A percentile compares a stretch with the other conserved stretches of the same genome.
These are phyloP conservation scores for Macrotus californicus DNA, from an alignment of 2,113 vertebrate species.

Conservation along the genomic window DNA sequence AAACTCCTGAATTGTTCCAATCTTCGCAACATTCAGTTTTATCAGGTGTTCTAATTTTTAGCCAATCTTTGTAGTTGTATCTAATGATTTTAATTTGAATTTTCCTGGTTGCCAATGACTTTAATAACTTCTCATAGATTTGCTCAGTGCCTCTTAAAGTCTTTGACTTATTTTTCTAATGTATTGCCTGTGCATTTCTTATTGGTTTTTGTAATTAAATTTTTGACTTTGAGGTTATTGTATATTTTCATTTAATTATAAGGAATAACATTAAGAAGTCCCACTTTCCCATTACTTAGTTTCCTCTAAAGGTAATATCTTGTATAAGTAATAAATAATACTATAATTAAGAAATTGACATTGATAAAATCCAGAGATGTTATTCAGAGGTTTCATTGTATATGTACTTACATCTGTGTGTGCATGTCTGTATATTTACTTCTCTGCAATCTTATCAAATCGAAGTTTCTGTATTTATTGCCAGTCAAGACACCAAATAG, in stretches of 20 bases:
- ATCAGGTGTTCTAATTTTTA: conserved; percentile 5
- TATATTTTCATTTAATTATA: neutral
- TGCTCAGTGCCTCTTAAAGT: neutral
- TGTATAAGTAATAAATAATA: neutral
- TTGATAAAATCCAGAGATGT: neutral
- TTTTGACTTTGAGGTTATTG: neutral
- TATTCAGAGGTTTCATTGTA: neutral
- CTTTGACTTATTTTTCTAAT: neutral
- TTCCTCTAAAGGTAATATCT: neutral
- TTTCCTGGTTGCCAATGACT: neutral
- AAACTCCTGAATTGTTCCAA: neutral
- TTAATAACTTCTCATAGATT: conserved; percentile 3
- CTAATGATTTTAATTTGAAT: conserved; percentile 24
- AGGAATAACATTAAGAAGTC: neutral
- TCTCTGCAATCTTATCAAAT: neutral
- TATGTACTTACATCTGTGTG: neutral
- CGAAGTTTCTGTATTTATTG: neutral
- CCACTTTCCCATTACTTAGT: neutral
- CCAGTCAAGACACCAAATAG: neutral
- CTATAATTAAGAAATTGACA: neutral
- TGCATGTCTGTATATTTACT: neutral
- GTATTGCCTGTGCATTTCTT: neutral
- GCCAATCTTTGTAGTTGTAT: neutral
- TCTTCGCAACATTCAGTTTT: neutral
- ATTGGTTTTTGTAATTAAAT: neutral